phyloP scores from a whole-genome alignment of 2,797 vertebrate genomes.

The Tympanoctomys barrerae region DNA sequence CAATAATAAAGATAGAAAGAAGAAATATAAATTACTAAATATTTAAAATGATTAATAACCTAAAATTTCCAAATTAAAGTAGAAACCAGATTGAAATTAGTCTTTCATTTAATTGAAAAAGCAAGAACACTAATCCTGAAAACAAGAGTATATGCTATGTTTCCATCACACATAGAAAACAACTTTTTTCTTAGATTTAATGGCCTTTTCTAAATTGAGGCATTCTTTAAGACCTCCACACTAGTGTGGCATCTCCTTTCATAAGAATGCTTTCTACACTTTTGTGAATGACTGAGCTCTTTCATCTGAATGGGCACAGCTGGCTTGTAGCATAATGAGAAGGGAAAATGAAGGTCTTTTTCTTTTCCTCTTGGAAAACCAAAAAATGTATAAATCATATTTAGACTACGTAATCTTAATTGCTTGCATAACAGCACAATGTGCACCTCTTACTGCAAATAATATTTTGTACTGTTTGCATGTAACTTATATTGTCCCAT shows the following conservation, averaged over 20 bases:
- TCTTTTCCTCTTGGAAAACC: conserved; percentile 65
- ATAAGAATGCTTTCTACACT: conserved; percentile 71
- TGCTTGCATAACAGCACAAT: conserved; percentile 1
- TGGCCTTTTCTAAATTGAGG: conserved; percentile 75
- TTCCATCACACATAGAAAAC: conserved; percentile 59
- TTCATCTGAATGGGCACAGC: conserved; percentile 81
- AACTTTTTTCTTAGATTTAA: conserved; percentile 55
- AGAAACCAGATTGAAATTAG: conserved; percentile 48
- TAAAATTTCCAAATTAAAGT: conserved; percentile 41
- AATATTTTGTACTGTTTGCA: conserved; percentile 46
- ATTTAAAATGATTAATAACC: conserved; percentile 28
- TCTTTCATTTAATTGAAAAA: conserved; percentile 55
- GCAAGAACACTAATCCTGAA: conserved; percentile 11
- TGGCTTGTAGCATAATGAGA: conserved; percentile 79
- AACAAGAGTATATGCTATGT: conserved; percentile 17
- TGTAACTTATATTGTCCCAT: conserved; percentile 19
- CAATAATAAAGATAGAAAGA: conserved; percentile 27
- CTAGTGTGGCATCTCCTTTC: conserved; percentile 70
- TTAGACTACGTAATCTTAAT: conserved; percentile 21
- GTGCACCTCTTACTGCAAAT: conserved; percentile 15
- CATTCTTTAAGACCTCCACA: conserved; percentile 69
- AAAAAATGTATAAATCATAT: conserved; percentile 73
- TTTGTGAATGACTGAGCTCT: conserved; percentile 83
- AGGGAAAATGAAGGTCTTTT: conserved; percentile 78
- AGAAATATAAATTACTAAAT: conserved; percentile 26